Evolutionary conservation across 92 coral and sea anemone genomes (phyloP).

Genomic region (Porites divaricata): DNA sequence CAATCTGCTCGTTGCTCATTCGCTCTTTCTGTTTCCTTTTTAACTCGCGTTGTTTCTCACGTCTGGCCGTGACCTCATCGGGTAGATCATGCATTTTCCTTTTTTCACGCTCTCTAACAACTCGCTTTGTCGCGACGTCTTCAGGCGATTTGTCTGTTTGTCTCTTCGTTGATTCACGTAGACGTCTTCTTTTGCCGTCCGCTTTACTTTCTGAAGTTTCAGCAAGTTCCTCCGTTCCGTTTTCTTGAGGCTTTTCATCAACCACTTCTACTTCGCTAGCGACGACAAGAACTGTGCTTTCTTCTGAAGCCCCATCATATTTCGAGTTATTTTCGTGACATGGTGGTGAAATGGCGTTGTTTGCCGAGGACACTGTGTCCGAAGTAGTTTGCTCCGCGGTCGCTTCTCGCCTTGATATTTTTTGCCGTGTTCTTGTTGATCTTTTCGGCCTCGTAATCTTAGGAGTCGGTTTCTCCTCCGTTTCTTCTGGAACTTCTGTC

Average conservation of each 20-base stretch:
- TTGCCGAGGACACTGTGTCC: constrained; percentile 47
- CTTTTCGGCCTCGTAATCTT: constrained; percentile 56
- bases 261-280: constrained; percentile 93
- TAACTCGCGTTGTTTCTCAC: constrained; percentile 90
- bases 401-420: constrained; percentile 27
- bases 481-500: constrained; percentile 52
- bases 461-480: constrained; percentile 11
- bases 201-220: constrained; percentile 50
- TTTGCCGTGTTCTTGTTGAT: constrained; percentile 61
- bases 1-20: constrained; percentile 90
- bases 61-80: constrained; percentile 87
- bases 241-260: constrained; percentile 84
- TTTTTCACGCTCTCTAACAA: constrained; percentile 66
- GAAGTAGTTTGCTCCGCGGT: constrained; percentile 46
- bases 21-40: constrained; percentile 92
- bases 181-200: constrained; percentile 60
- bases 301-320: constrained; percentile 75
- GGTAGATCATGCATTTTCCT: constrained; percentile 63
- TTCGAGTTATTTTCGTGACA: constrained; percentile 86
- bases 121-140: constrained; percentile 68
- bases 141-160: constrained; percentile 60
- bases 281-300: constrained; percentile 79
- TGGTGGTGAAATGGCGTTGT: constrained; percentile 84
- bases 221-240: constrained; percentile 66
- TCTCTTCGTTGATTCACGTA: constrained; percentile 62